phyloP scores from a whole-genome alignment of 2,888 invertebrate genomes.

The Tipula lateralis region DNA sequence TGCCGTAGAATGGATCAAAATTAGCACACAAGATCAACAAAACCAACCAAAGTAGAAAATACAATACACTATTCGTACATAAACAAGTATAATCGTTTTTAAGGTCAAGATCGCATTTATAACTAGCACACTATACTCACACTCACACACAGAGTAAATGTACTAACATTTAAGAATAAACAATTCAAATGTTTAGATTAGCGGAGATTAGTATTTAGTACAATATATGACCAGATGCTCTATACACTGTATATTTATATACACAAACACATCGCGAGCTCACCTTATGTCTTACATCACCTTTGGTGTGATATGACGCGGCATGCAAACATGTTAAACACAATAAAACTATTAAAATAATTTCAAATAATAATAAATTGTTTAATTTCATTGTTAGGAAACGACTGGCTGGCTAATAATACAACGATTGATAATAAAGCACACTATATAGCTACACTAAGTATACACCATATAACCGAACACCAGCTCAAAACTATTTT shows the following conservation, averaged over 20 bases:
- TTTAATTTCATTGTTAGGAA: not conserved
- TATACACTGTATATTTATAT: not conserved
- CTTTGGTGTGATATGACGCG: not conserved
- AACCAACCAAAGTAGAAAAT: too few species aligned
- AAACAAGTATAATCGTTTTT: too few species aligned
- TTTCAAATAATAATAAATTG: not conserved
- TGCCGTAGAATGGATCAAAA: too few species aligned
- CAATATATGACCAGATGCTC: not conserved
- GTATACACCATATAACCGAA: not conserved
- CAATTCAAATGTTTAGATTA: not conserved
- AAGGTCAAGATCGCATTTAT: too few species aligned
- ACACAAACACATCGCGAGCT: not conserved
- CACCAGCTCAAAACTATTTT: not conserved
- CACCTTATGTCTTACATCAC: not conserved
- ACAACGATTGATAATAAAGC: not conserved
- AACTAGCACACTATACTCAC: too few species aligned
- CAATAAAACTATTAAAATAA: not conserved
- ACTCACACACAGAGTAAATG: too few species aligned
- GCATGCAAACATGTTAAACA: not conserved
- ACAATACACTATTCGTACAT: too few species aligned
- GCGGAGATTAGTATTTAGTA: not conserved
- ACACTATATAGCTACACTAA: not conserved
- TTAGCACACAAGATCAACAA: too few species aligned
- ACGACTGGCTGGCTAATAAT: not conserved
- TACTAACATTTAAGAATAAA: too few species aligned